These are phyloP conservation scores for Hylomyscus alleni DNA, from an alignment of 2,797 vertebrate genomes.

Conservation along the genomic window DNA sequence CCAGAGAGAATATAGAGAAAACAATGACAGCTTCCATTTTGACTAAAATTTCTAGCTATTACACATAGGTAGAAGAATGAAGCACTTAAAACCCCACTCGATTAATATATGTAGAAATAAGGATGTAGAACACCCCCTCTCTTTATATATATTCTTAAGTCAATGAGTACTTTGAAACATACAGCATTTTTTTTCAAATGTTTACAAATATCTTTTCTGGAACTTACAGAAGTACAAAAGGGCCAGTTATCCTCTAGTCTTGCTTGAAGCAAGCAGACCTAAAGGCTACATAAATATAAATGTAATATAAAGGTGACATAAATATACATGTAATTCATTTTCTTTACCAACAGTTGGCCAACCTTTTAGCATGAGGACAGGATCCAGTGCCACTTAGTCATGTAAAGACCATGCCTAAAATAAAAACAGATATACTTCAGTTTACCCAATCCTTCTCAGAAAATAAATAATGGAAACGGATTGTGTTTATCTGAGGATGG, in stretches of 20 bases:
- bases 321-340: background rate
- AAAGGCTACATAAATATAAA: background rate
- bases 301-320: background rate
- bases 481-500: conserved; percentile 67
- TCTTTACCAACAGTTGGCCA: background rate
- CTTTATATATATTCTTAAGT: background rate
- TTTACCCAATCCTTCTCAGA: conserved; percentile 44
- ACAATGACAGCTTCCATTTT: background rate
- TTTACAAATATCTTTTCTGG: conserved; percentile 19
- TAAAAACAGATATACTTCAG: conserved; percentile 43
- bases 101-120: background rate
- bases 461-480: conserved; percentile 70
- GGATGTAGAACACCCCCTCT: background rate
- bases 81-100: background rate
- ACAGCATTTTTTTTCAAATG: conserved; percentile 33
- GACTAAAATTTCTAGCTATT: conserved; percentile 49
- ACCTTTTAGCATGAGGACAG: background rate
- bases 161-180: conserved; percentile 56
- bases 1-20: conserved; percentile 40
- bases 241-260: background rate
- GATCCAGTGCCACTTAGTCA: conserved; percentile 9
- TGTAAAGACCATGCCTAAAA: background rate
- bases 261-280: conserved; percentile 14
- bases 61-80: conserved; percentile 30
- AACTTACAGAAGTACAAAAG: conserved; percentile 50